Evolutionary conservation across 2,888 invertebrate genomes (phyloP).

Genomic region (Drosophila buzzatii): DNA sequence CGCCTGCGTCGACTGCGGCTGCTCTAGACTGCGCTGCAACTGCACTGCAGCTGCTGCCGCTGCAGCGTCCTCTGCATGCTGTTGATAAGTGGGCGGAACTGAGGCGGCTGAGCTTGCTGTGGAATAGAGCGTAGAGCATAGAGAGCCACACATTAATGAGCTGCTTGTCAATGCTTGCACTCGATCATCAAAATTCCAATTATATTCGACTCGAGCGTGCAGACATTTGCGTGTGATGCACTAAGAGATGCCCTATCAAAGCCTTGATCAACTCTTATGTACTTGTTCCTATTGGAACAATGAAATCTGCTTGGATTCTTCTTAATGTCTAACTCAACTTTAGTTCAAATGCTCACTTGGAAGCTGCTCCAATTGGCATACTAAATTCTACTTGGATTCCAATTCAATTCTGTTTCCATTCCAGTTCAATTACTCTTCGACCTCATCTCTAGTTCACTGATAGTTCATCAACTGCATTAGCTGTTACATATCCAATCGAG

Average conservation of each 20-base stretch:
- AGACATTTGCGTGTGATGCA: not conserved
- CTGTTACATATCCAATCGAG: not conserved
- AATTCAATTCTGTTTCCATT: no score
- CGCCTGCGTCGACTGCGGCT: conserved; percentile 36
- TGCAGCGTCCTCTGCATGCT: conserved; percentile 29
- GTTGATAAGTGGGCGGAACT: conserved; percentile 54
- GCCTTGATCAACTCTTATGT: no score
- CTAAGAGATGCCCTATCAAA: not conserved
- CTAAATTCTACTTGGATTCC: no score
- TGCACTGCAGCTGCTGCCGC: conserved; percentile 35
- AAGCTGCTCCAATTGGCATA: not conserved
- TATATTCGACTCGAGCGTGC: conserved; percentile 43
- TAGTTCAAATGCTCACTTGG: not conserved
- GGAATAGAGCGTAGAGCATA: not conserved
- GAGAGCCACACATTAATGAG: conserved; percentile 37
- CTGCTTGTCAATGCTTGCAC: conserved; percentile 25
- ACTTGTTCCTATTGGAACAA: not conserved
- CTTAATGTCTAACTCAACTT: not conserved
- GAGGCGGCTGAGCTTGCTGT: conserved; percentile 27
- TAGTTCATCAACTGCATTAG: not conserved
- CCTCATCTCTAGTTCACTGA: no score
- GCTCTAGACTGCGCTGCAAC: conserved; percentile 50
- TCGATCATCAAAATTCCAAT: conserved; percentile 70
- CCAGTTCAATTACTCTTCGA: no score
- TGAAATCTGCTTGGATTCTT: not conserved